A percentile compares a stretch with the other conserved stretches of the same genome.
Conservation (phyloP, 2,797 vertebrate genomes). For the Gymnothorax javanicus region DNA sequence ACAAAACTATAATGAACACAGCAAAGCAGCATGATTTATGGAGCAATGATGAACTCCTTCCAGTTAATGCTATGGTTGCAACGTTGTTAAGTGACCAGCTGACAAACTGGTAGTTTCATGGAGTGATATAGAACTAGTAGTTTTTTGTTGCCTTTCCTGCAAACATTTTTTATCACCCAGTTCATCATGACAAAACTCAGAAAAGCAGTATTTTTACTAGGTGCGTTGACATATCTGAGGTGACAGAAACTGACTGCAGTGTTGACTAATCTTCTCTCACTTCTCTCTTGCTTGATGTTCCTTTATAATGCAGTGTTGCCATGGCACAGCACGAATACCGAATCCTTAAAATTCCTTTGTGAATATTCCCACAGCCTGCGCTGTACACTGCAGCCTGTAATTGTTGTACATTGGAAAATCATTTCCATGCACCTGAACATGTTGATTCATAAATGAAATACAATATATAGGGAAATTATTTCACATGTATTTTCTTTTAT, state of each 20-base stretch:
- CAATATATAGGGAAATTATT: background rate
- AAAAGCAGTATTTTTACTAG: background rate
- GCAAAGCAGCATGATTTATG: background rate
- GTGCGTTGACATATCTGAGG: background rate
- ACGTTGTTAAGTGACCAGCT: background rate
- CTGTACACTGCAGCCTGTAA: background rate
- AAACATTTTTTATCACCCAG: background rate
- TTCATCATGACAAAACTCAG: background rate
- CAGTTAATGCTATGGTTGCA: background rate
- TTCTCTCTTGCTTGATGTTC: background rate
- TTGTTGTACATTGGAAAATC: background rate
- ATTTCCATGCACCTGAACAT: background rate
- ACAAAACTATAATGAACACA: background rate
- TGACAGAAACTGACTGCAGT: background rate
- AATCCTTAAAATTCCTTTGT: background rate
- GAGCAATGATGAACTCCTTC: background rate
- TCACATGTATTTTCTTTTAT: background rate
- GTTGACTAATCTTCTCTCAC: background rate
- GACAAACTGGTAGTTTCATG: background rate
- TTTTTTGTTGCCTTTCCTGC: background rate
- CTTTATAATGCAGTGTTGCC: background rate
- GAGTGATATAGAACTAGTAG: background rate
- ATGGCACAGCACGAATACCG: background rate
- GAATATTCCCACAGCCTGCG: background rate
- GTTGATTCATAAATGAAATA: background rate